phyloP scores from a whole-genome alignment of 2,113 vertebrate genomes.

The Psittacus erithacus region DNA sequence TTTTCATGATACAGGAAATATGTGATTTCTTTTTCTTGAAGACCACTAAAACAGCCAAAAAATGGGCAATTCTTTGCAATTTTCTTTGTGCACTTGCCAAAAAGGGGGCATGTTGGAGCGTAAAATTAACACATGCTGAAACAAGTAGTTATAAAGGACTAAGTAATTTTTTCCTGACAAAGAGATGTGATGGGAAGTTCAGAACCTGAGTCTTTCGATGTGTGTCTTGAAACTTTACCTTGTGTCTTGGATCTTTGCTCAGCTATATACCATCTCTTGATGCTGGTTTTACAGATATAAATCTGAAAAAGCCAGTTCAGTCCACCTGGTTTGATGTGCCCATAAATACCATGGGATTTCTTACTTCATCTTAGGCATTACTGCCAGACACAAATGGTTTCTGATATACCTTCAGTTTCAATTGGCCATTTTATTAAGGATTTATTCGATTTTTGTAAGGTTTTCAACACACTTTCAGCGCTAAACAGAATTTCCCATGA shows the following conservation, averaged over 20 bases:
- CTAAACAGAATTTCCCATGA: background rate
- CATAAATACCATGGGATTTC: background rate
- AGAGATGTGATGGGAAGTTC: background rate
- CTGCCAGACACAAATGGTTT: background rate
- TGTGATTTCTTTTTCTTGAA: background rate
- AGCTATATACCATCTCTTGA: background rate
- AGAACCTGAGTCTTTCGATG: background rate
- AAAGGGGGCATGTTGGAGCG: accelerated
- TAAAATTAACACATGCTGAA: background rate
- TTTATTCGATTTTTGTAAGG: background rate
- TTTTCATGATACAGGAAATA: background rate
- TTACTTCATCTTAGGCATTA: background rate
- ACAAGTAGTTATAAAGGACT: background rate
- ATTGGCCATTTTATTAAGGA: background rate
- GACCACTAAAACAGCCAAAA: background rate
- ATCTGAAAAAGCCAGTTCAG: background rate
- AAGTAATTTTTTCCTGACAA: background rate
- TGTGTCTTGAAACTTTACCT: background rate
- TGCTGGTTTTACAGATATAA: background rate
- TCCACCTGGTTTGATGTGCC: background rate
- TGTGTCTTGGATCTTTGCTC: background rate
- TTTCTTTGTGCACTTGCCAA: background rate
- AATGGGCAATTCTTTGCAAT: background rate
- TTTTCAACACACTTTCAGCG: background rate
- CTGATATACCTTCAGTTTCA: background rate